A percentile compares a stretch with the other conserved stretches of the same genome.
Conservation (phyloP, 92 coral and sea anemone species). For the Parazoanthus darwini region DNA sequence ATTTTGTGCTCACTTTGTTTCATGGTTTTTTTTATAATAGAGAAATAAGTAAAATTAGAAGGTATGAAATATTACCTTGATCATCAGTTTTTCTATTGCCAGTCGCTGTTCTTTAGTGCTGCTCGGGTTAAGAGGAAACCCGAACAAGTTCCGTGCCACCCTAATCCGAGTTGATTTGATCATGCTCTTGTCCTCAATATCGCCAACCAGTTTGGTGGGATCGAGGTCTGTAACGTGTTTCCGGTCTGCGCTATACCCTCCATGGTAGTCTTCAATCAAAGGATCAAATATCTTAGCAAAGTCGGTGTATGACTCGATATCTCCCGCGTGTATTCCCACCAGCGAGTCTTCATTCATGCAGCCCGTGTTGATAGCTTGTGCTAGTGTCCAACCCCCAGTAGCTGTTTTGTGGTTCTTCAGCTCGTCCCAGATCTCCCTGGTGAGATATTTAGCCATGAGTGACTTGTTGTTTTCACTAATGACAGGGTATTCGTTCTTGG, state of each 20-base stretch:
- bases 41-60: too few relatives aligned
- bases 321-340: conserved; percentile 73
- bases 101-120: conserved; percentile 62
- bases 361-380: conserved; percentile 70
- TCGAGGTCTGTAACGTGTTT: conserved; percentile 68
- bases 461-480: conserved; percentile 41
- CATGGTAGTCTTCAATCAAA: conserved; percentile 67
- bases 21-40: too few relatives aligned
- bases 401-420: conserved; percentile 51
- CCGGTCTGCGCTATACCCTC: conserved; percentile 55
- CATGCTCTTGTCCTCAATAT: conserved; percentile 52
- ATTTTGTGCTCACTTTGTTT: too few relatives aligned
- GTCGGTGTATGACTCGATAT: conserved; percentile 62
- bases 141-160: conserved; percentile 68
- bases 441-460: conserved; percentile 42
- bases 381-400: conserved; percentile 58
- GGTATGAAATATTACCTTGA: conserved; percentile 24
- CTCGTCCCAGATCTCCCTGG: conserved; percentile 53
- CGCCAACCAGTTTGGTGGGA: conserved; percentile 50
- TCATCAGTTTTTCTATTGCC: conserved; percentile 59
- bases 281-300: conserved; percentile 67
- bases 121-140: conserved; percentile 67
- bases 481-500: conserved; percentile 64
- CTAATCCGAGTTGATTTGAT: conserved; percentile 70
- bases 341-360: conserved; percentile 48